phyloP scores from a whole-genome alignment of 2,797 vertebrate species.

The Eutrigla gurnardus region DNA sequence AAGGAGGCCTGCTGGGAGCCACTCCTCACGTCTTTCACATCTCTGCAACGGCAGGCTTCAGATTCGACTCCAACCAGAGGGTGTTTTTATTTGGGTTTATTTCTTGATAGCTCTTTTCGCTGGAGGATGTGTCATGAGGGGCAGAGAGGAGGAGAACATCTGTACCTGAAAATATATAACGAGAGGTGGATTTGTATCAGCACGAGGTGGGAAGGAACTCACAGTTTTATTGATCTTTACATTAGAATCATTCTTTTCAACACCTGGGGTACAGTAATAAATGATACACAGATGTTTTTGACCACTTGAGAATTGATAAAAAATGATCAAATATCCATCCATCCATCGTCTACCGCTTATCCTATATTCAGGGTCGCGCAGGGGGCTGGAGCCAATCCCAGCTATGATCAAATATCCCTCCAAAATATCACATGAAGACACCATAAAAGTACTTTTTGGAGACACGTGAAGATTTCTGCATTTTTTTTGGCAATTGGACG shows the following conservation, averaged over 20 bases:
- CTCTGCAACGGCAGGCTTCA: slow-evolving; percentile 26
- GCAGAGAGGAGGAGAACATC: not conserved
- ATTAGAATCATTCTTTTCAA: not conserved
- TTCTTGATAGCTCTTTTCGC: slow-evolving; percentile 22
- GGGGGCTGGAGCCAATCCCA: too few species aligned
- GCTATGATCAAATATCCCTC: too few species aligned
- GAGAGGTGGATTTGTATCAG: not conserved
- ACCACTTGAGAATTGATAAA: too few species aligned
- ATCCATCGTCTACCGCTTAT: too few species aligned
- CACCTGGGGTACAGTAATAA: not conserved
- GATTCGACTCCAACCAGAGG: not conserved
- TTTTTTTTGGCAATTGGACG: too few species aligned
- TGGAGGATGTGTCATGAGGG: not conserved
- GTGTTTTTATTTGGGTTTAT: not conserved
- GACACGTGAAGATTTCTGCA: too few species aligned
- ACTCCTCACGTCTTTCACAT: slow-evolving; percentile 24
- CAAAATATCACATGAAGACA: too few species aligned
- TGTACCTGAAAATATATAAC: slow-evolving; percentile 7
- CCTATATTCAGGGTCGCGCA: too few species aligned
- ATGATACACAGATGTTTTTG: too few species aligned
- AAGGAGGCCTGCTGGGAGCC: slow-evolving; percentile 7
- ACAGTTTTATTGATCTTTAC: not conserved
- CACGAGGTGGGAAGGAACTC: not conserved
- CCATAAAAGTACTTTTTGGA: too few species aligned
- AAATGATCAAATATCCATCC: too few species aligned